Base-by-base conservation (phyloP, 2,888 invertebrate species). In the Diachrysia chrysitis region DNA sequence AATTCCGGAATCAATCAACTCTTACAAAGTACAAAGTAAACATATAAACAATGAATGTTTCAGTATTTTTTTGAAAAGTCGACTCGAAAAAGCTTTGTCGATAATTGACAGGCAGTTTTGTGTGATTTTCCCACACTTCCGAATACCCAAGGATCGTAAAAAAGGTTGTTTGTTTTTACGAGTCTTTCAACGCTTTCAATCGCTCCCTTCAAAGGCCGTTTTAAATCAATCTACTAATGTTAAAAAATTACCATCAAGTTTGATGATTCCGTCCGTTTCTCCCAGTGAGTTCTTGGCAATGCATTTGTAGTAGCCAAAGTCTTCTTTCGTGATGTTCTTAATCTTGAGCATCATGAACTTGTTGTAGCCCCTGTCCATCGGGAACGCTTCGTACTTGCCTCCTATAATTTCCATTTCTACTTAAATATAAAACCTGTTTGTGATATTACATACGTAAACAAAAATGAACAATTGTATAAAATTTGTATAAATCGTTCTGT, bases 291-390 rank as follows among this genome's bases (percentile, higher is more conserved):
- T 98, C 95, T 98, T 98, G 60, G 98, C 98, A 75, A 98, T 97
- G 91, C 98, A 98, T 92, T 98, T 98, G 96, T 98, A 98, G 80
- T 97, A 98, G 66, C 98, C 98, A 88, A 98, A 98, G 94, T 98
- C 98, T 79, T 96, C 96, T 80, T 96, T 96, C 60, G 97, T 97
- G 74, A 98, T 97, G 87, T 97, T 97, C 73, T 98, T 96, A 87
- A 98, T 98, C 96, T 98, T 98, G 86, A 98, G 96, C 96, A 97
- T 97, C 98, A 98, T 98, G 94, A 97, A 98, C 92, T 98, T 98
- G 92, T 97, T 98, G 96, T 98, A 98, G 84, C 98, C 98, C 90
- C 96, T 98, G 95, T 98, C 98, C 93, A 97, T 97, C 59, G 97
- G 97, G 85, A 98, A 97, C 76, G 98, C 97, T 93, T 98, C 98